Base-by-base conservation (phyloP, 2,888 invertebrate species). In the Sinopyrophorus schimmeli region DNA sequence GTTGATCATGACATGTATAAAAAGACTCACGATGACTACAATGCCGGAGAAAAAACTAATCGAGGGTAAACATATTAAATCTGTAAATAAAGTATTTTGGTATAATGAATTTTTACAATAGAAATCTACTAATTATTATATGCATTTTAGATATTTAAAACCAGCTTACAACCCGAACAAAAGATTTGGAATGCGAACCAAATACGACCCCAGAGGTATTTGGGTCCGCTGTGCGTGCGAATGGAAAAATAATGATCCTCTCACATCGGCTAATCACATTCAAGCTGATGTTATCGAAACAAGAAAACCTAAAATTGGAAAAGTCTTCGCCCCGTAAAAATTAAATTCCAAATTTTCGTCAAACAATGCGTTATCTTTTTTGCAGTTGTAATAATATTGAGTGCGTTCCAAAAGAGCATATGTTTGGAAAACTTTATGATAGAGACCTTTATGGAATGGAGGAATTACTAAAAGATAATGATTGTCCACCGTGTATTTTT, bases 181-280 rank as follows among this genome's bases (percentile, higher is more conserved):
- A 31, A 73, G 75, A 1, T 81, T 67, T 58, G 81, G 81, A 0
- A 59, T 71, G 49, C 71, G 70, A 57, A 73, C 73, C 1, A 65
- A 62, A 28, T 68, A 72, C 14, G 79, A 80, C 60, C 74, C 74
- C 44, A 67, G 76, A 52, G 80, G 80, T 7, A 72, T 66, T 16
- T 73, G 75, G 60, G 76, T 73, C n/a, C 72, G 64, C 58, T 78
- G 79, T 58, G 63, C 63, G n/a, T 61, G 63, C 30, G 48, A 57
- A 59, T 59, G 79, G 79, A 44, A 74, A 59, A 53, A 66, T 12
- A 69, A 66, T 21, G 63, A 68, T 32, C 70, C 71, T 31, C 58
- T 70, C 1, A 60, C 73, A 15, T 43, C 74, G n/a, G 61, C 56
- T 4, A 77, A 71, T 56, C 68, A 71, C 21, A 70, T 76, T 53